Percentiles rank a stretch among this genome's conserved stretches.
Evolutionary conservation across 1,140 invertebrate genomes (phyloP).

Genomic region (Centruroides sculpturatus): DNA sequence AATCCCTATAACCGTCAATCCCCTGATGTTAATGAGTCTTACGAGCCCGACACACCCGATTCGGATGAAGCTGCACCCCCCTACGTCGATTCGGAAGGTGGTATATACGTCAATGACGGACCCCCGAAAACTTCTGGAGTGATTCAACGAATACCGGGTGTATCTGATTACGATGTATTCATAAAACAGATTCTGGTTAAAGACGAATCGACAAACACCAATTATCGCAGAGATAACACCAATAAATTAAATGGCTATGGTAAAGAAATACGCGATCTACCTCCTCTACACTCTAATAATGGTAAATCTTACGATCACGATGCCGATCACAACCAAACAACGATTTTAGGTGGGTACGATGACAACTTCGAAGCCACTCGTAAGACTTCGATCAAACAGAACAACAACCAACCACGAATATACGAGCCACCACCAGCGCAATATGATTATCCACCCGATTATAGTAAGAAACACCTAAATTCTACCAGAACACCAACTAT

Average conservation of each 20-base stretch:
- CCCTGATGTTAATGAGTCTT: background rate
- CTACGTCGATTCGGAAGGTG: constrained; percentile 19
- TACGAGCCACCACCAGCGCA: too few species aligned
- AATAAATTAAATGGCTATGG: background rate
- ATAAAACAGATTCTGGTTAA: constrained; percentile 8
- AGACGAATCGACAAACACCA: background rate
- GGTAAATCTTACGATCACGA: background rate
- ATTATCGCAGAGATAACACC: background rate
- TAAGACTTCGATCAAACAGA: too few species aligned
- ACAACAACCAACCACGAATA: too few species aligned
- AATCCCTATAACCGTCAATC: too few species aligned
- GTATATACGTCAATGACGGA: constrained; percentile 13
- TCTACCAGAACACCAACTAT: too few species aligned
- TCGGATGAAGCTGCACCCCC: constrained; percentile 22
- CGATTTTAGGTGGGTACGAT: background rate
- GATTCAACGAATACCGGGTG: constrained; percentile 1
- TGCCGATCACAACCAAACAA: too few species aligned
- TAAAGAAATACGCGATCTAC: background rate
- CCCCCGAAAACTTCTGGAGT: constrained; percentile 2
- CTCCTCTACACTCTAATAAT: background rate
- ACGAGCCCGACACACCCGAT: constrained; percentile 16
- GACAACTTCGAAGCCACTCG: background rate
- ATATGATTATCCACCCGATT: too few species aligned
- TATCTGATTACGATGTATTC: constrained; percentile 4
- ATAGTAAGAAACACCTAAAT: too few species aligned